Evolutionary conservation across 2,113 vertebrate genomes (phyloP).

Genomic region (Prunella fulvescens): DNA sequence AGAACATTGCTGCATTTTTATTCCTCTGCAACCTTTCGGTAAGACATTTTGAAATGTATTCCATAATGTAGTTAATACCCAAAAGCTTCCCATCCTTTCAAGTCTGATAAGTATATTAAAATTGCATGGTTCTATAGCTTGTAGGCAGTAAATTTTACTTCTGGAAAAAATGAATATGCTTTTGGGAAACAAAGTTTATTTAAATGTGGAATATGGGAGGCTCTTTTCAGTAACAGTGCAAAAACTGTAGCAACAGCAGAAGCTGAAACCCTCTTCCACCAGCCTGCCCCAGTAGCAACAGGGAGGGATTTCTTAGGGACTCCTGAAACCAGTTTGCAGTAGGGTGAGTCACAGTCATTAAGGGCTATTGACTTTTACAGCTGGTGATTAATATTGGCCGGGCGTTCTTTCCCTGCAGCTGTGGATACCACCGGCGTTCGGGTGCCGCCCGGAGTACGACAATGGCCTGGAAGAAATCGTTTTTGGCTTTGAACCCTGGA

Average conservation of each 20-base stretch:
- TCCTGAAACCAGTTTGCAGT: background rate
- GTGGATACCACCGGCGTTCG: constrained; percentile 95
- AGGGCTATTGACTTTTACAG: background rate
- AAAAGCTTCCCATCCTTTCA: background rate
- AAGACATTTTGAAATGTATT: constrained; percentile 17
- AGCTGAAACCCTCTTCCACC: background rate
- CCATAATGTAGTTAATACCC: background rate
- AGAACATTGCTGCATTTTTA: constrained; percentile 88
- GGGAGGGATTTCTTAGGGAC: background rate
- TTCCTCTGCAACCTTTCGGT: constrained; percentile 87
- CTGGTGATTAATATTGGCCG: constrained; percentile 9
- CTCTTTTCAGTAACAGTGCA: background rate
- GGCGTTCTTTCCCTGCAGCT: constrained; percentile 73
- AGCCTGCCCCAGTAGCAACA: background rate
- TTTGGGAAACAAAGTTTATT: background rate
- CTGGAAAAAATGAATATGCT: background rate
- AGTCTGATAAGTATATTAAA: background rate
- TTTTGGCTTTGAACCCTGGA: constrained; percentile 93
- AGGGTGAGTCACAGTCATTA: background rate
- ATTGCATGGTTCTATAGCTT: background rate
- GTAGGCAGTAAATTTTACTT: background rate
- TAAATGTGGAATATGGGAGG: background rate
- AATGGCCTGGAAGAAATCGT: constrained; percentile 90
- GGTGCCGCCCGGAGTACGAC: constrained; percentile 94
- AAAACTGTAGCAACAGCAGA: background rate